Base-by-base conservation (phyloP, 2,113 vertebrate genomes). In the Misgurnus anguillicaudatus region DNA sequence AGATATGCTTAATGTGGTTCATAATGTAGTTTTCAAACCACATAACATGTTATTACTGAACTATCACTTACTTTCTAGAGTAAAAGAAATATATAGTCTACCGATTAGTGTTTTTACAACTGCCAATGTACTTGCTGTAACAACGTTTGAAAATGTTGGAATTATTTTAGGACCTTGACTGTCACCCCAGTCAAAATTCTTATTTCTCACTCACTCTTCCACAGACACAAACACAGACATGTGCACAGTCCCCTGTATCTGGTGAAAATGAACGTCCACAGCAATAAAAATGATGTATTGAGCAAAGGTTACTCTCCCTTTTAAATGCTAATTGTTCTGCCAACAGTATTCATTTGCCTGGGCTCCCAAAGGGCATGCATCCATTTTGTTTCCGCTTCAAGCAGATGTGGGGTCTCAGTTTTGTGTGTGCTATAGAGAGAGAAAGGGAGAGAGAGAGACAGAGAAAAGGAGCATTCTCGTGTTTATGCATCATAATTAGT, bases 281-380 rank as follows among this genome's bases (percentile, higher is more conserved):
- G 81, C 86, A 93, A 94, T 94, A 95, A 93, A 90, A 89, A 85
- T 90, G 91, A 94, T 92, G 88, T 88, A 90, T 89, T 91, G 89
- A 92, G 89, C 89, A 94, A 95, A 96, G 94, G 94, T 94, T 94
- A 94, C 87, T 87, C 86, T 90, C 86, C 91, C 90, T 94, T 93
- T 90, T 91, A 95, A 94, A 95, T 94, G 94, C 91, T 94, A 94
- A 95, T 95, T 95, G 91, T 93, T 94, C 92, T 94, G 90, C 93
- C 93, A 94, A 92, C 82, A 92, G 86, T 94, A 91, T 94, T 95
- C 89, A 94, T 94, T 94, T 92, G 88, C 88, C 88, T 85, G 88
- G 81, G 83, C 86, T 93, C 88, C 92, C 92, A 95, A 95, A 95
- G 93, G 92, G 90, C 91, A 94, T 21, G 51, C n/a, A 42, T 89